Evolutionary conservation across 2,797 vertebrate genomes (phyloP).

Genomic region (Simalia tracyae): DNA sequence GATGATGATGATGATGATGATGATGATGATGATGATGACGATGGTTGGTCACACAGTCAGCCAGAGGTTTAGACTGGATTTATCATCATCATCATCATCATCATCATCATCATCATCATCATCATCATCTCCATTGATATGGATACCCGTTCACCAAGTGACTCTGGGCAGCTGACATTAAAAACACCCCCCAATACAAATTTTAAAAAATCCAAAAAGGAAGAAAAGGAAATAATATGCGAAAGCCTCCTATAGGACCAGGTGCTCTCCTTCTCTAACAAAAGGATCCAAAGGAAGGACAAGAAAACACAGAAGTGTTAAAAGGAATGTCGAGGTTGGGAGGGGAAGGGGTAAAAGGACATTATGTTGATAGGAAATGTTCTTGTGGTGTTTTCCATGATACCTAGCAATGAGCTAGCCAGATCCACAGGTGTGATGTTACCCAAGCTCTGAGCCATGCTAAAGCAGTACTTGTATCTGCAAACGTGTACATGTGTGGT

Average conservation of each 20-base stretch:
- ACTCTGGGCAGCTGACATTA: background rate
- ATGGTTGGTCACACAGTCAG: background rate
- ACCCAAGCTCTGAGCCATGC: background rate
- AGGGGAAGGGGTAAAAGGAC: background rate
- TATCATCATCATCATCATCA: background rate
- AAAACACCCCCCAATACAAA: background rate
- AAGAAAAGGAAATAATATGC: too few relatives aligned
- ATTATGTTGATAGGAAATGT: background rate
- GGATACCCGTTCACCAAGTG: too few relatives aligned
- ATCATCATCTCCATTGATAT: too few relatives aligned
- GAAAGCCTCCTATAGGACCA: too few relatives aligned
- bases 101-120: too few relatives aligned
- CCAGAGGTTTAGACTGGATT: background rate
- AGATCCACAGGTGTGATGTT: conserved; percentile 11
- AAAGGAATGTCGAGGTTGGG: background rate
- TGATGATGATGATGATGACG: too few relatives aligned
- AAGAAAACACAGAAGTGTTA: background rate
- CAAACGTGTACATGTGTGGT: rapidly evolving
- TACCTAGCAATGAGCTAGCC: background rate
- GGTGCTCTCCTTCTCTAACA: too few relatives aligned
- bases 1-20: too few relatives aligned
- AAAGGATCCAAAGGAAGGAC: background rate
- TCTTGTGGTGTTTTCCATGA: background rate
- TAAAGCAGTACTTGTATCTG: background rate
- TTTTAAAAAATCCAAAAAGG: background rate